phyloP scores from a whole-genome alignment of 1,140 invertebrate species.

The Akabosia matsudoensis region DNA sequence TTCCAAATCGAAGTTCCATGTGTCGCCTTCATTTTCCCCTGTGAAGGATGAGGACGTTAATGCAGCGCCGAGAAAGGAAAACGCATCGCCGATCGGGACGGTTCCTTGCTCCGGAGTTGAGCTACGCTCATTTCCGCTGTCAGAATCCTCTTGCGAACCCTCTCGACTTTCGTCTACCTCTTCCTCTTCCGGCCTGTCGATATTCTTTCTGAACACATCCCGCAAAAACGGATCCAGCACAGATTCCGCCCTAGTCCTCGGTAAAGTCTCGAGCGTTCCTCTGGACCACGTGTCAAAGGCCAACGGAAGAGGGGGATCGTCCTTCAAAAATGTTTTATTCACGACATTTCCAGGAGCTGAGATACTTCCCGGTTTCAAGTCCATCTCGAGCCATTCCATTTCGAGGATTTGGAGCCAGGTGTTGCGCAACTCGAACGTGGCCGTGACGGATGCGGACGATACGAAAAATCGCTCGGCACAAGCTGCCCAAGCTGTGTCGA shows the following conservation, averaged over 20 bases:
- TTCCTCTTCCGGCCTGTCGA: not conserved
- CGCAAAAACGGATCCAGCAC: conserved; percentile 7
- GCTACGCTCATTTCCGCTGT: too few species aligned
- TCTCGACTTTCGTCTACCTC: not conserved
- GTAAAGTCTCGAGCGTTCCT: not conserved
- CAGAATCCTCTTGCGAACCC: not conserved
- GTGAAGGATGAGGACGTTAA: not conserved
- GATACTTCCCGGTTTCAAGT: not conserved
- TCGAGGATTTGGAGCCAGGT: conserved; percentile 6
- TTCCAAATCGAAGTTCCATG: not conserved
- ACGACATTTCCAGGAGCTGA: not conserved
- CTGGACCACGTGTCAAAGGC: conserved; percentile 9
- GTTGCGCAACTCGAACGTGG: conserved; percentile 8
- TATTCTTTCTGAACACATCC: not conserved
- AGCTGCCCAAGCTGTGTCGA: not conserved
- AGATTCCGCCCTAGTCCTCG: not conserved
- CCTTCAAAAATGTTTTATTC: not conserved
- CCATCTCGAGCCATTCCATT: not conserved
- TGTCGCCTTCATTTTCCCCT: not conserved
- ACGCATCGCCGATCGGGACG: too few species aligned
- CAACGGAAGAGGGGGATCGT: conserved; percentile 7
- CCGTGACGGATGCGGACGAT: not conserved
- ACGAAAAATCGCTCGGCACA: conserved; percentile 16
- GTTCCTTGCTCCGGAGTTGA: too few species aligned
- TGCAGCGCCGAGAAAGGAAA: too few species aligned